Evolutionary conservation across 2,888 invertebrate species (phyloP).

Genomic region (Desoria tigrina): DNA sequence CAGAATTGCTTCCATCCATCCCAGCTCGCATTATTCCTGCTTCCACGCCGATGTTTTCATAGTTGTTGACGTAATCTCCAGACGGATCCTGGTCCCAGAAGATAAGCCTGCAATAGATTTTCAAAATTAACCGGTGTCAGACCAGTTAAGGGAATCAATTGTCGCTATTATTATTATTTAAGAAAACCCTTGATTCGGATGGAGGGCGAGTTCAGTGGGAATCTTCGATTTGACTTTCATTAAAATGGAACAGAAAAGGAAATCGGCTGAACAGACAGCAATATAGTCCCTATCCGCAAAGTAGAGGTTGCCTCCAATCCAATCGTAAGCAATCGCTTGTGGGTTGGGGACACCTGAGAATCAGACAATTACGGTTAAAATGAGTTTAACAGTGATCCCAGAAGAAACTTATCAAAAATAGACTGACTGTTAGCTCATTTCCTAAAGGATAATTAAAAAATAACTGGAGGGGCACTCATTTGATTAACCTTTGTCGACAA

Average conservation of each 20-base stretch:
- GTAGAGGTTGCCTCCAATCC: slow-evolving; percentile 77
- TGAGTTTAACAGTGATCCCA: no score
- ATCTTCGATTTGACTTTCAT: slow-evolving; percentile 65
- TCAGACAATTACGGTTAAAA: no score
- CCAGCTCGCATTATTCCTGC: slow-evolving; percentile 76
- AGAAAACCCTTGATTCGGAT: slow-evolving; percentile 71
- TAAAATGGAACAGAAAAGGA: slow-evolving; percentile 67
- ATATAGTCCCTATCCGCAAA: slow-evolving; percentile 78
- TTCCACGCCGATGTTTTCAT: slow-evolving; percentile 65
- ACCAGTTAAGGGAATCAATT: no score
- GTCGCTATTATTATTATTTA: no score
- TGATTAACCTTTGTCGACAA: slow-evolving; percentile 51
- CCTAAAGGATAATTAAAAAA: no score
- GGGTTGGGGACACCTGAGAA: slow-evolving; percentile 70
- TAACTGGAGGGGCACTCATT: no score
- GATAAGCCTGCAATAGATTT: slow-evolving; percentile 67
- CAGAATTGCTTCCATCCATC: slow-evolving; percentile 78
- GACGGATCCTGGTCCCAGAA: no score
- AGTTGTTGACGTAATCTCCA: slow-evolving; percentile 88
- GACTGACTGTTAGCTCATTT: no score
- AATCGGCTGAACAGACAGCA: slow-evolving; percentile 72
- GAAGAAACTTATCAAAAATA: no score
- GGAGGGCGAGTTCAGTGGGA: slow-evolving; percentile 70
- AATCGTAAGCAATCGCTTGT: slow-evolving; percentile 75
- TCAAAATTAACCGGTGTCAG: no score